Evolutionary conservation across 2,888 invertebrate genomes (phyloP).

Genomic region (Crioceris asparagi): DNA sequence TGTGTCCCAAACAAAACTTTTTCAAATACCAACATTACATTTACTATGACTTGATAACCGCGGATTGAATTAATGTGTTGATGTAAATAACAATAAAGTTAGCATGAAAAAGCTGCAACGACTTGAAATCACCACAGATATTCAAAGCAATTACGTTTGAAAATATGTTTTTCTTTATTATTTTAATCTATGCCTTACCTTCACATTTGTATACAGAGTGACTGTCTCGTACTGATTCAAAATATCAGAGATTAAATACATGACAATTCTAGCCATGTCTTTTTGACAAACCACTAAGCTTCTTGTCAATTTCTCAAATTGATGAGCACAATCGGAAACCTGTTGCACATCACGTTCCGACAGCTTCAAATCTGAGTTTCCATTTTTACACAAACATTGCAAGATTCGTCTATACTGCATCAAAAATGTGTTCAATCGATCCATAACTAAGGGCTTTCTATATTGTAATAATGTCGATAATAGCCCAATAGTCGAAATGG

Average conservation of each 20-base stretch:
- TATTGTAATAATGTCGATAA: slow-evolving; percentile 30
- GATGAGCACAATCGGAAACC: slow-evolving; percentile 33
- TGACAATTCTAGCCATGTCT: slow-evolving; percentile 37
- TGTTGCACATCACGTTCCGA: slow-evolving; percentile 16
- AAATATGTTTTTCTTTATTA: slow-evolving; percentile 4
- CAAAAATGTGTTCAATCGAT: slow-evolving; percentile 33
- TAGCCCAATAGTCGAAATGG: slow-evolving; percentile 22
- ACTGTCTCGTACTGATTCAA: slow-evolving; percentile 37
- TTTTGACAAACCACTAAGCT: slow-evolving; percentile 30
- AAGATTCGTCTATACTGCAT: slow-evolving; percentile 32
- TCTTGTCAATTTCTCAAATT: slow-evolving; percentile 34
- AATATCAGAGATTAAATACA: slow-evolving; percentile 41
- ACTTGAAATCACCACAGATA: too few species aligned
- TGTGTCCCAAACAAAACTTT: too few species aligned
- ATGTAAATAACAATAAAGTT: too few species aligned
- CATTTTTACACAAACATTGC: slow-evolving; percentile 22
- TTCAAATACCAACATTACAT: too few species aligned
- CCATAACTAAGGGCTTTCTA: slow-evolving; percentile 30
- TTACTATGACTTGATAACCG: too few species aligned
- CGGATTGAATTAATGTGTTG: too few species aligned
- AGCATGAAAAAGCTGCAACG: too few species aligned
- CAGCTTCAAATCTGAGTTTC: neutral
- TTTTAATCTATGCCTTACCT: slow-evolving; percentile 30
- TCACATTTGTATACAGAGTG: slow-evolving; percentile 38
- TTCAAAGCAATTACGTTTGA: too few species aligned